Conservation (phyloP, 1,140 invertebrate species). For the Pachyrhynchus sulphureomaculatus region DNA sequence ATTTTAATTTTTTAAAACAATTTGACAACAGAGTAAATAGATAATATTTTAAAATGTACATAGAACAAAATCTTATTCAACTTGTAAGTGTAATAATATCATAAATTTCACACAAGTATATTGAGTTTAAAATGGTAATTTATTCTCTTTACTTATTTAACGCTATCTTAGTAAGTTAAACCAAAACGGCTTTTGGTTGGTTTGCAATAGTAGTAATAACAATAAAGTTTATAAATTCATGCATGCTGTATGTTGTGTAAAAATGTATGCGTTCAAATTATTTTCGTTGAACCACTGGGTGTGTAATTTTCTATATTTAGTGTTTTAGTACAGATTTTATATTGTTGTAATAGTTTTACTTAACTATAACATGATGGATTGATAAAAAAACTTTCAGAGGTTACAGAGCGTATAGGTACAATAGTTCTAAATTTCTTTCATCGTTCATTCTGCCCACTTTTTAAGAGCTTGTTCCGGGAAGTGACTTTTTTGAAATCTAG, state of each 20-base stretch:
- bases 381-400: too few species aligned
- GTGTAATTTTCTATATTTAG: slow-evolving; percentile 27
- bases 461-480: too few species aligned
- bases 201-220: slow-evolving; percentile 22
- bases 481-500: too few species aligned
- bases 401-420: too few species aligned
- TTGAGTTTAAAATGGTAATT: slow-evolving; percentile 7
- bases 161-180: slow-evolving; percentile 8
- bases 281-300: slow-evolving; percentile 16
- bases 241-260: slow-evolving; percentile 6
- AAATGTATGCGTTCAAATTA: slow-evolving; percentile 22
- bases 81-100: too few species aligned
- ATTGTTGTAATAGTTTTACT: neutral
- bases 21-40: too few species aligned
- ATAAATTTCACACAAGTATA: too few species aligned
- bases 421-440: too few species aligned
- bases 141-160: slow-evolving; percentile 1
- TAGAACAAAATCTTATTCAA: too few species aligned
- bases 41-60: too few species aligned
- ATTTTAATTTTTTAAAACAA: too few species aligned
- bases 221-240: slow-evolving; percentile 17
- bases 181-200: slow-evolving; percentile 12
- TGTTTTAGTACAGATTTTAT: neutral
- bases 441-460: too few species aligned
- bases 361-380: neutral